A percentile compares a stretch with the other conserved stretches of the same genome.
Conservation (phyloP, 2,797 vertebrate genomes). For the Parambassis ranga region DNA sequence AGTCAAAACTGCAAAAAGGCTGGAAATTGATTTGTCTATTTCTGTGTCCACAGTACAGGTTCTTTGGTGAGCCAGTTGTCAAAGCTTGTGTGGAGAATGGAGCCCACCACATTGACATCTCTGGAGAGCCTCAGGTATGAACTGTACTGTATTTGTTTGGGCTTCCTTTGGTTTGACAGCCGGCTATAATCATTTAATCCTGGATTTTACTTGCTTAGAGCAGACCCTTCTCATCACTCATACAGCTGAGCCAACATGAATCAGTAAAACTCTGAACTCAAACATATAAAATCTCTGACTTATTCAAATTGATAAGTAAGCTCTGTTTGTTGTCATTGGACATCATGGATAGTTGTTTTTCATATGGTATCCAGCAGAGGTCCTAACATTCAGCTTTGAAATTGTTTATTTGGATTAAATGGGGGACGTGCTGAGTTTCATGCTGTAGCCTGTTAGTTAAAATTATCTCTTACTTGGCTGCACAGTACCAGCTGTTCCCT, state of each 20-base stretch:
- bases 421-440: constrained; percentile 31
- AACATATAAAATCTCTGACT: background rate
- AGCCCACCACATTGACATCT: constrained; percentile 90
- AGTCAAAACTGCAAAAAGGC: too few species aligned
- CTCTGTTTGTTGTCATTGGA: background rate
- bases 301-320: too few species aligned
- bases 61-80: constrained; percentile 91
- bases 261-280: background rate
- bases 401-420: constrained; percentile 31
- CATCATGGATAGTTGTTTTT: background rate
- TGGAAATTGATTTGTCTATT: background rate
- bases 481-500: constrained; percentile 17
- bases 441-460: constrained; percentile 23
- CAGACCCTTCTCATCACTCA: too few species aligned
- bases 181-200: too few species aligned
- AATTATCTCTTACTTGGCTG: constrained; percentile 18
- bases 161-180: background rate
- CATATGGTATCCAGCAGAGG: constrained; percentile 8
- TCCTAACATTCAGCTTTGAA: constrained; percentile 7
- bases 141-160: background rate
- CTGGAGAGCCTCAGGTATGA: constrained; percentile 92
- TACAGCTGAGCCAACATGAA: too few species aligned
- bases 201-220: too few species aligned
- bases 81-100: constrained; percentile 94
- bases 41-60: constrained; percentile 69